Conservation (phyloP, 2,113 vertebrate genomes). For the Stercorarius parasiticus region DNA sequence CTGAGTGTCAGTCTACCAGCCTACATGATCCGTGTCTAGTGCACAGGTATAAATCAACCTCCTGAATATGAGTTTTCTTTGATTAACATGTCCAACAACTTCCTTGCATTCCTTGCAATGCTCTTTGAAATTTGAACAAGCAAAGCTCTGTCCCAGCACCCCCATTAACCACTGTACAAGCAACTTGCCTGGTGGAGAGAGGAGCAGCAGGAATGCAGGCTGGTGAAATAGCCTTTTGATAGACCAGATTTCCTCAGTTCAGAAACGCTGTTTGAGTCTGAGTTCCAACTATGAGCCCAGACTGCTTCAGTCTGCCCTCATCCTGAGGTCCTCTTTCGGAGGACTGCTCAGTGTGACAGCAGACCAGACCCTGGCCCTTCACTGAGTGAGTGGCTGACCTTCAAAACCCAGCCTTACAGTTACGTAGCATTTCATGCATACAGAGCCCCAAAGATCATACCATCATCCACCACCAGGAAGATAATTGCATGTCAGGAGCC, state of each 20-base stretch:
- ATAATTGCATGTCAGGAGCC: background rate
- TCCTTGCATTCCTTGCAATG: constrained; percentile 37
- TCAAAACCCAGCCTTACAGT: background rate
- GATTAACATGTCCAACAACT: constrained; percentile 32
- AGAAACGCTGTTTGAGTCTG: background rate
- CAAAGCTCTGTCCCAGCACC: constrained; percentile 40
- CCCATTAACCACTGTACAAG: background rate
- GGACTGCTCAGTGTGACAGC: background rate
- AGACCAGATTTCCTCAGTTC: background rate
- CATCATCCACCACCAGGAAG: background rate
- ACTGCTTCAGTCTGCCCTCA: background rate
- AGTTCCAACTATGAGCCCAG: background rate
- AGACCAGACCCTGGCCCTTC: background rate
- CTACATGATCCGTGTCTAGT: background rate
- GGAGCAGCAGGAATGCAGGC: constrained; percentile 18
- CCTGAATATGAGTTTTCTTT: constrained; percentile 10
- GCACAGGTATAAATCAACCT: constrained; percentile 25
- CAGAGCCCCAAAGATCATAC: background rate
- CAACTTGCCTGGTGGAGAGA: background rate
- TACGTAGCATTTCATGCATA: background rate
- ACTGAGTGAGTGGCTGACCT: background rate
- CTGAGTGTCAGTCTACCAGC: background rate
- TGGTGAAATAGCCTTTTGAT: constrained; percentile 35
- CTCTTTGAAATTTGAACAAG: constrained; percentile 43
- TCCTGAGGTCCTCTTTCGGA: background rate